Evolutionary conservation across 2,888 invertebrate species (phyloP), one percentile per base, ranked within the genome.

Genomic region (Cataglyphis altisquamis): DNA sequence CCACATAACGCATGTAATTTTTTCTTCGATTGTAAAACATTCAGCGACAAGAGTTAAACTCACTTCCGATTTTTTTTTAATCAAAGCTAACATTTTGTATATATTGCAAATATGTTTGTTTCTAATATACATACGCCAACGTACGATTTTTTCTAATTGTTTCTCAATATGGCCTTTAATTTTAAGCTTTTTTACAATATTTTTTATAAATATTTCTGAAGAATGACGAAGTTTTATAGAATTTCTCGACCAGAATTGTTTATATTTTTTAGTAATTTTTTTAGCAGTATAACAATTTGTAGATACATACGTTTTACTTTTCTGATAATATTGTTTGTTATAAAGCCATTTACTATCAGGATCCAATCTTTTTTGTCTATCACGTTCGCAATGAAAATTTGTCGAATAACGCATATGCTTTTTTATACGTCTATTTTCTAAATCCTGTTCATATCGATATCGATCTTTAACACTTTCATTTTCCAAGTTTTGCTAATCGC

Each of bases 241-340:
- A 36, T 3, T 48, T 45, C 25, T 10, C 0, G 10, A 55, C 4
- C 8, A 3, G 32, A 21, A 21, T 6, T 55, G 15, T 2, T 36
- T 2, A 68, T 52, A 21, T 6, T 36, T 52, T 9, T 4, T 18
- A 0, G 18, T 15, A 67, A 39, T n/a, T 6, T 64, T 41, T 15
- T 12, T n/a, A 4, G n/a, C 6, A 12, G 15, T 21, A 10, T 64
- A 3, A 12, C 12, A 41, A 12, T 6, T n/a, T 39, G 21, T 21
- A 18, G 10, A 0, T 67, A 0, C 1, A 1, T 2, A 67, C 18
- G 45, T 29, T 67, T 55, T 70, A 1, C 21, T 57, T 32, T 39
- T 72, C 21, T 55, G n/a, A n/a, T 52, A 68, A 68, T 52, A 68
- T n/a, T 6, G 68, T 32, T 66, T 66, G 41, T 67, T 67, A 9